These are phyloP conservation scores for Podilymbus podiceps DNA, from an alignment of 2,113 vertebrate species.

Conservation along the genomic window DNA sequence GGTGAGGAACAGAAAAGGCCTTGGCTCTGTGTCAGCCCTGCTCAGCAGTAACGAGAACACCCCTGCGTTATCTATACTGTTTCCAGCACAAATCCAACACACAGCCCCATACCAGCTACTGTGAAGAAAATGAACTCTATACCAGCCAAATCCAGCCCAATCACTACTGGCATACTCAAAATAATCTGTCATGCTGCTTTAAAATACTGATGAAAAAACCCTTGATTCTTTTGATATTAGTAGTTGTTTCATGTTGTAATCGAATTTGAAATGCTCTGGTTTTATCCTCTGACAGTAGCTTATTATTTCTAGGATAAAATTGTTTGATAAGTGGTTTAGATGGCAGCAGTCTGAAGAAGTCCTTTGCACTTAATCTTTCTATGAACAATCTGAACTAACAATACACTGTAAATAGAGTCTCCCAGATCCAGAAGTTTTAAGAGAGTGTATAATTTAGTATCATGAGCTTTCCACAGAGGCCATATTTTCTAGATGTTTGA, in stretches of 20 bases:
- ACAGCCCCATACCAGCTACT: too few relatives aligned
- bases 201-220: conserved; percentile 32
- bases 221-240: conserved; percentile 8
- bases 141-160: neutral
- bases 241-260: conserved; percentile 42
- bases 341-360: neutral
- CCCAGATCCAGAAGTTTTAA: neutral
- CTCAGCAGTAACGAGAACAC: too few relatives aligned
- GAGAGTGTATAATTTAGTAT: neutral
- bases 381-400: neutral
- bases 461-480: neutral
- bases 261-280: conserved; percentile 62
- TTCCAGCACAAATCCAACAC: too few relatives aligned
- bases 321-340: neutral
- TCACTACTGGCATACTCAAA: conserved; percentile 35
- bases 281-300: conserved; percentile 31
- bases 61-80: too few relatives aligned
- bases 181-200: conserved; percentile 32
- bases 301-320: conserved; percentile 17
- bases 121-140: too few relatives aligned
- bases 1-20: too few relatives aligned
- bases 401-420: neutral
- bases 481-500: neutral
- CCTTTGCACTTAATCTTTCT: neutral
- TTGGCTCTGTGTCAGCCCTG: too few relatives aligned